Conservation (phyloP, 2,888 invertebrate species). For the Epiblema foenella region DNA sequence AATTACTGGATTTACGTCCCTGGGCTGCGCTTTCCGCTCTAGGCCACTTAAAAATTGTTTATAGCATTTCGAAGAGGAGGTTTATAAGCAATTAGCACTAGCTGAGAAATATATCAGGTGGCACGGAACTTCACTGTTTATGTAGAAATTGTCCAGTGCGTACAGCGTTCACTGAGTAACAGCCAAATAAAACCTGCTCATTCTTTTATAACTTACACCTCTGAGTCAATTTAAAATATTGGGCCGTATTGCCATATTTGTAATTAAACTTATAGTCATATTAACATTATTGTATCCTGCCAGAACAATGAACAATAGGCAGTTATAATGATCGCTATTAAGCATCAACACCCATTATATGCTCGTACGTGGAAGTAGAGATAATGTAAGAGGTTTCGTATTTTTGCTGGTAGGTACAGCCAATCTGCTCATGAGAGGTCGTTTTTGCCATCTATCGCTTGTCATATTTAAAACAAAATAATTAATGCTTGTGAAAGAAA, state of each 20-base stretch:
- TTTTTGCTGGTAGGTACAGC: slow-evolving; percentile 16
- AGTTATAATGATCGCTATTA: slow-evolving; percentile 61
- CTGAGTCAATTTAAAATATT: background rate
- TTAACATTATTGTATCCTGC: slow-evolving; percentile 43
- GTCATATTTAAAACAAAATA: background rate
- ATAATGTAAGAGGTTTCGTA: slow-evolving; percentile 12
- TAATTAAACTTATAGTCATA: slow-evolving; percentile 5
- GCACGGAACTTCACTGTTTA: background rate
- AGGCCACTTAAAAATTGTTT: background rate
- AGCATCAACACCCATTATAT: slow-evolving; percentile 44
- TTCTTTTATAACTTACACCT: background rate
- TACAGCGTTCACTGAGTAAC: slow-evolving; percentile 4
- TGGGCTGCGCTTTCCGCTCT: background rate
- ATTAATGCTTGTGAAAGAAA: background rate
- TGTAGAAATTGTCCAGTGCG: background rate
- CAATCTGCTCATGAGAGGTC: slow-evolving; percentile 12
- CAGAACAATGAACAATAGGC: slow-evolving; percentile 69
- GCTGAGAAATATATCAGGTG: background rate
- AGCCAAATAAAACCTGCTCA: background rate
- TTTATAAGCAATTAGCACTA: background rate
- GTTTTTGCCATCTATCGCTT: background rate
- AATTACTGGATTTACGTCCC: slow-evolving; percentile 8
- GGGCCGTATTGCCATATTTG: background rate
- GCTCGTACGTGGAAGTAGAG: background rate
- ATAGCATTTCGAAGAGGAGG: background rate